Evolutionary conservation across 2,113 vertebrate genomes (phyloP), one percentile per base, ranked within the genome.

Genomic region (Rana temporaria): DNA sequence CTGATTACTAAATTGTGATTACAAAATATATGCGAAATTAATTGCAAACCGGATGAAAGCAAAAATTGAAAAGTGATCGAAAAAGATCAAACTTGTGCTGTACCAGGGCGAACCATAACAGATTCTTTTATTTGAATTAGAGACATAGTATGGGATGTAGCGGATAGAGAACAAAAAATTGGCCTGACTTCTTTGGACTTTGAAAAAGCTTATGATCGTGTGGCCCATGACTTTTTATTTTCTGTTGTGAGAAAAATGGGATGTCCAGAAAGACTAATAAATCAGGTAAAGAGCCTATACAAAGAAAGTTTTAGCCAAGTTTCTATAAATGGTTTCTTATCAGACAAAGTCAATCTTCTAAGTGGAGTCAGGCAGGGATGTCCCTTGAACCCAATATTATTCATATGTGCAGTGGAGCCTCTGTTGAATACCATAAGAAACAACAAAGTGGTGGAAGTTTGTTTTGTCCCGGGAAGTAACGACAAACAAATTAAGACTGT

Each of bases 1-100:
- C 73, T n/a, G 1, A 62, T 76, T 76, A 4, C 22, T 76, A 22
- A 76, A 62, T 76, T n/a, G 38, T 1, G 73, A 76, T 32, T 76
- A 76, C 14, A 76, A 76, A 38, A 42, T 76, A 4, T n/a, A 34
- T 15, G 73, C 73, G 0, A 76, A 76, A 12, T 3, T 76, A 5
- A 6, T 76, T 6, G 34, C 57, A 6, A 22, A 38, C 19, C 22
- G n/a, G 15, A 4, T 34, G 8, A 56, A 16, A 6, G 8, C 4
- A 4, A 32, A 62, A 6, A 62, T 76, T 14, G 18, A 5, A 0
- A 76, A n/a, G 16, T 76, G 18, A 26, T 76, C 14, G 30, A 32
- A 3, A 4, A 32, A 14, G 19, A 63, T 12, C 56, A 76, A 15
- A 18, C 63, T 1, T 76, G 57, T 76, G 73, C 30, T 3, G 17